Base-by-base conservation (phyloP, 2,797 vertebrate genomes). In the Poecilia wingei region DNA sequence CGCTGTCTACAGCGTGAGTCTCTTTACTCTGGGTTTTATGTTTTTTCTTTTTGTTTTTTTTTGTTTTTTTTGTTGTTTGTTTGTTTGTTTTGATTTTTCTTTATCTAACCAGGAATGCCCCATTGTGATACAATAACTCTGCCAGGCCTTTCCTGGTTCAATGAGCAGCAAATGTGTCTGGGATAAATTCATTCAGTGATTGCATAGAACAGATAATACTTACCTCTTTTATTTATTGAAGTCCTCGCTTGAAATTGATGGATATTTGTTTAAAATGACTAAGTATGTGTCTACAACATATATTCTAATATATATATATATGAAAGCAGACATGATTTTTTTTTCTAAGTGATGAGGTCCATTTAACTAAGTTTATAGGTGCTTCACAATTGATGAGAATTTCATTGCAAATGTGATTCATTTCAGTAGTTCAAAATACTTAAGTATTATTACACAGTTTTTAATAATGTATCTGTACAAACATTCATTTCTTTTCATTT, bases 1-100 rank as follows among this genome's bases (percentile, higher is more conserved):
- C 73, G 85, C 96, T 83, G 93, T 96, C 83, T 96, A 96, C 89
- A 96, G 94, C 87, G 96, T 96, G 90, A 96, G 96, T 95, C 78
- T 77, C 79, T 9, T 72, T 74, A 74, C 72, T 80, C 36, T 49
- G 28, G 51, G 8, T 33, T 61, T 51, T 61, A 25, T 25, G 49
- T 16, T 57, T 53, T 49, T 5, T 18, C 1, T 53, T 53, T 46
- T 49, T 0, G 6, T 57, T 41, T 41, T 36, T 36, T 14, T 55
- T 53, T n/a, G n/a, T 47, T 14, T 47, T 6, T 53, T 53, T 45
- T 47, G 1, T 47, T 57, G 14, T 7, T 8, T 45, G 47, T 49
- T 55, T 13, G 8, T 59, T 59, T 55, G 53, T 55, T 59, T 59
- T 22, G 22, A 28, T 57, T 57, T 28, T 57, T 12, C n/a, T 12